Evolutionary conservation across 1,140 invertebrate species (phyloP).

Genomic region (Neotoxoptera formosana): DNA sequence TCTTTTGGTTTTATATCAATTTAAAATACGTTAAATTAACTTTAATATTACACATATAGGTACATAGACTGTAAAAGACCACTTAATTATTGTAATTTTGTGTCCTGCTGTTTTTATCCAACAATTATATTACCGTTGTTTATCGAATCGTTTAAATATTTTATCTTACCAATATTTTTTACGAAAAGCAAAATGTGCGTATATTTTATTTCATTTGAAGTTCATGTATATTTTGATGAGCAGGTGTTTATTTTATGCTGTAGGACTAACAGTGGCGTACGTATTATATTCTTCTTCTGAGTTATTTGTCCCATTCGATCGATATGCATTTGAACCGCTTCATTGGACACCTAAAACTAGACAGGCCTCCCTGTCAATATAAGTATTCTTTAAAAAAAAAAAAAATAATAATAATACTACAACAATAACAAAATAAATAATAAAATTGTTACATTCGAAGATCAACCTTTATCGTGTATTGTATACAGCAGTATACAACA

Average conservation of each 20-base stretch:
- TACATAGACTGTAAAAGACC: background rate
- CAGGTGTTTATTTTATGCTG: slow-evolving; percentile 19
- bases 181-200: background rate
- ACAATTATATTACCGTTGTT: background rate
- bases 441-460: background rate
- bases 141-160: background rate
- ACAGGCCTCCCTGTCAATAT: slow-evolving; percentile 11
- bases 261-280: background rate
- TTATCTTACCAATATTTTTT: background rate
- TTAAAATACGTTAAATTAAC: background rate
- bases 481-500: background rate
- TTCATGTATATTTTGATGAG: background rate
- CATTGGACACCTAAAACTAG: slow-evolving; percentile 29
- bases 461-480: background rate
- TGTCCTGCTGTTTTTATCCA: background rate
- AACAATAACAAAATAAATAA: slow-evolving; percentile 32
- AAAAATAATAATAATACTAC: background rate
- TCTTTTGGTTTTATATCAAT: background rate
- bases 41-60: background rate
- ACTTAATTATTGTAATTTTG: background rate
- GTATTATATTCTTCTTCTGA: slow-evolving; percentile 19
- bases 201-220: background rate
- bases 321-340: slow-evolving; percentile 42
- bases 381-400: slow-evolving; percentile 33
- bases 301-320: slow-evolving; percentile 1